Evolutionary conservation across 1,140 invertebrate species (phyloP).

Genomic region (Pseudobourletiella spinata): DNA sequence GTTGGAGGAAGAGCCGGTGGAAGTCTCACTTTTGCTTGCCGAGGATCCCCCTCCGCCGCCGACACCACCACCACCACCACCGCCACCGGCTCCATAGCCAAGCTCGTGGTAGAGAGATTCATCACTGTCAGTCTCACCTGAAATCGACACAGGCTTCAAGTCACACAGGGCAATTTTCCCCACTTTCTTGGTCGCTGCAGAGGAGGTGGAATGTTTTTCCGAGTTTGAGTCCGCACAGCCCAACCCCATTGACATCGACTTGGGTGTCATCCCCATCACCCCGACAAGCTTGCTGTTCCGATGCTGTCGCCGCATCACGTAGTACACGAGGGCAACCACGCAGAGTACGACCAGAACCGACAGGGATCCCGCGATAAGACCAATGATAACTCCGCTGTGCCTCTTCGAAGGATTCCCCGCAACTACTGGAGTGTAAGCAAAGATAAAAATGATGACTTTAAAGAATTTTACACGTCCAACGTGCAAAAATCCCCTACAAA

Average conservation of each 20-base stretch:
- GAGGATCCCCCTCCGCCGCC: background rate
- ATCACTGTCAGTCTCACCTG: conserved; percentile 33
- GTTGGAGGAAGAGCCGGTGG: conserved; percentile 1
- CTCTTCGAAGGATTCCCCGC: conserved; percentile 9
- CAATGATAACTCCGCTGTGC: conserved; percentile 25
- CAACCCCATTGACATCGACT: conserved; percentile 30
- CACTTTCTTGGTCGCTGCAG: conserved; percentile 5
- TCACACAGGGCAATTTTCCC: conserved; percentile 32
- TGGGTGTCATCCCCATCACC: conserved; percentile 32
- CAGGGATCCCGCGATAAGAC: conserved; percentile 31
- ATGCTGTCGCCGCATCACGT: conserved; percentile 28
- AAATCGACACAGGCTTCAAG: conserved; percentile 32
- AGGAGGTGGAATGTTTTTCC: conserved; percentile 7
- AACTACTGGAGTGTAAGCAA: conserved; percentile 15
- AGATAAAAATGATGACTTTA: background rate
- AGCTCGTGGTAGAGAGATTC: conserved; percentile 34
- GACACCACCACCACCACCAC: background rate
- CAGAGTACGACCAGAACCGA: conserved; percentile 27
- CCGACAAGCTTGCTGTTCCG: conserved; percentile 33
- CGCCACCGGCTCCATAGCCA: conserved; percentile 16
- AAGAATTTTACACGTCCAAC: background rate
- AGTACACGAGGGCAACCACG: conserved; percentile 22
- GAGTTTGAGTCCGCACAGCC: conserved; percentile 3
- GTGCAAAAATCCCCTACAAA: background rate
- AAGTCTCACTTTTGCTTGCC: background rate